Evolutionary conservation across 2,113 vertebrate species (phyloP).

Genomic region (Poeciliopsis turrubarensis): DNA sequence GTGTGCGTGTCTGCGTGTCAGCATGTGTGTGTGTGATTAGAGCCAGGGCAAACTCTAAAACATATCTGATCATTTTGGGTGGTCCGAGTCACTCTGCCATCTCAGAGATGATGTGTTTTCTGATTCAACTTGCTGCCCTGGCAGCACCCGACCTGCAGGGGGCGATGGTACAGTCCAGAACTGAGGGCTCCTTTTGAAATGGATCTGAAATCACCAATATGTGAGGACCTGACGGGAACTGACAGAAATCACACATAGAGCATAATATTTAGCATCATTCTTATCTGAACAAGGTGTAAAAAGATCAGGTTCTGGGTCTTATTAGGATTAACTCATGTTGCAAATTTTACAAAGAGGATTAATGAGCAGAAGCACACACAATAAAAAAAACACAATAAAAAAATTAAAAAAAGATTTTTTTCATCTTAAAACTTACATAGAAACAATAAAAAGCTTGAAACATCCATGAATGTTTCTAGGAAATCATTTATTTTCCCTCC

Average conservation of each 20-base stretch:
- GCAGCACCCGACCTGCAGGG: background rate
- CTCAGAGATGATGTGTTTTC: background rate
- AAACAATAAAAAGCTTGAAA: no score
- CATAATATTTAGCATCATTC: background rate
- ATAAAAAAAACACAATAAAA: no score
- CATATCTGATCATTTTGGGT: constrained; percentile 80
- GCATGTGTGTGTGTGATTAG: constrained; percentile 77
- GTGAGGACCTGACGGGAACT: background rate
- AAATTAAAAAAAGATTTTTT: no score
- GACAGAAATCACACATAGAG: background rate
- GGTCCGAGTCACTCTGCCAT: constrained; percentile 57
- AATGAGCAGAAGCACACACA: no score
- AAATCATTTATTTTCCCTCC: no score
- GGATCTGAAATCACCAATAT: background rate
- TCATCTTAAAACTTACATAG: no score
- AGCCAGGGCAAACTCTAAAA: constrained; percentile 73
- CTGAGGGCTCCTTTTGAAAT: background rate
- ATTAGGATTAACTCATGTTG: background rate
- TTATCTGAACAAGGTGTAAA: background rate
- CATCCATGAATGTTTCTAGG: no score
- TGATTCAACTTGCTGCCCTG: background rate
- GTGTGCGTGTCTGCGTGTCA: constrained; percentile 26
- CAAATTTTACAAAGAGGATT: no score
- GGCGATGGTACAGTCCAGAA: background rate
- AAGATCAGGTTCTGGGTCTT: background rate